These are phyloP conservation scores for Bombus balteatus DNA, from an alignment of 1,140 invertebrate genomes.

Conservation along the genomic window DNA sequence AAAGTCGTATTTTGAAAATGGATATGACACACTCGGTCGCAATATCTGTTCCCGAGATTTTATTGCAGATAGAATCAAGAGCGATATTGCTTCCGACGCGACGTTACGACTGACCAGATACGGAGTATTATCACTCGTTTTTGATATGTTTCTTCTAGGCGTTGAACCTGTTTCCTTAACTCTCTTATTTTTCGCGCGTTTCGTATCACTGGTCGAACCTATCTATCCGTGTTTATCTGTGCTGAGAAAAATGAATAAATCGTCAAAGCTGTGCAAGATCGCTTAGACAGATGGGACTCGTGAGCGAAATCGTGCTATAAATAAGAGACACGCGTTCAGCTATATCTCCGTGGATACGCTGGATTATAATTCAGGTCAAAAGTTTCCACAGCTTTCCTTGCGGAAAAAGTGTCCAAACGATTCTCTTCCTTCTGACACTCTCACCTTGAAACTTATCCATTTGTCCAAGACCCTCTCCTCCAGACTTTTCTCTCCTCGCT, in stretches of 20 bases:
- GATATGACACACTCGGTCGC: slow-evolving; percentile 2
- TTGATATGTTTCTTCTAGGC: background rate
- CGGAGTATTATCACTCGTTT: slow-evolving; percentile 40
- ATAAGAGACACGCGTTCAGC: background rate
- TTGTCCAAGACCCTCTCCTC: background rate
- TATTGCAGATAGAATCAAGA: slow-evolving; percentile 30
- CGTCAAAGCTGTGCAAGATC: background rate
- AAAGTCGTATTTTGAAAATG: slow-evolving; percentile 16
- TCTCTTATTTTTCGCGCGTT: background rate
- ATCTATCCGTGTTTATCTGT: background rate
- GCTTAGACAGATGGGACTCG: background rate
- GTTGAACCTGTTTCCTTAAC: background rate
- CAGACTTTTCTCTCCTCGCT: background rate
- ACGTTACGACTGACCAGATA: slow-evolving; percentile 28
- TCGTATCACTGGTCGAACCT: background rate
- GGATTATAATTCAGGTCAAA: slow-evolving; percentile 27
- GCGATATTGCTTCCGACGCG: slow-evolving; percentile 27
- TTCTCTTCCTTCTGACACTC: background rate
- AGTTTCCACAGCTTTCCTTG: background rate
- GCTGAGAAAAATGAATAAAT: background rate
- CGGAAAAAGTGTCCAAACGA: background rate
- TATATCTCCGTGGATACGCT: background rate
- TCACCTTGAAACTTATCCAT: slow-evolving; percentile 22
- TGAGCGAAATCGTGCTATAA: background rate
- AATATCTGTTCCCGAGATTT: slow-evolving; percentile 34